phyloP scores from a whole-genome alignment of 2,113 vertebrate species.

The Patagioenas fasciata region DNA sequence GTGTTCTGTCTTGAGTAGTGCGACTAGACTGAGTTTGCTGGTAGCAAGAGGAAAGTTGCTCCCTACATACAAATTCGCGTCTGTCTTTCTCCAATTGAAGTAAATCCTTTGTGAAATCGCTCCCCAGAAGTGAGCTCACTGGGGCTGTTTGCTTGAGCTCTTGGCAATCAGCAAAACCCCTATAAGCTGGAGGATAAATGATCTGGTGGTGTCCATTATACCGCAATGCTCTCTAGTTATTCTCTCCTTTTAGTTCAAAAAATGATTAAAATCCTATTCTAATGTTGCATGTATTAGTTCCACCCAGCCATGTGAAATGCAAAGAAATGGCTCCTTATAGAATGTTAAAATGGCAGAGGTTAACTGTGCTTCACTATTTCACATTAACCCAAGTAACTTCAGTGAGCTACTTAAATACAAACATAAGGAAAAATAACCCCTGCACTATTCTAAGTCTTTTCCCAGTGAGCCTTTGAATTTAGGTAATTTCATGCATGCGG shows the following conservation, averaged over 20 bases:
- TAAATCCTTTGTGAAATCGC: conserved; percentile 33
- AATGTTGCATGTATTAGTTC: background rate
- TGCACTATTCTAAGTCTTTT: background rate
- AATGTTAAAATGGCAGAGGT: background rate
- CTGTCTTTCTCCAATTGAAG: conserved; percentile 7
- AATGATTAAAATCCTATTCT: background rate
- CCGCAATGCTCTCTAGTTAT: background rate
- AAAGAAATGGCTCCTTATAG: background rate
- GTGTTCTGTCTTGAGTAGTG: background rate
- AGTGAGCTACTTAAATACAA: conserved; percentile 21
- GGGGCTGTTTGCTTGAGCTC: conserved; percentile 6
- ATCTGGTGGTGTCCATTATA: background rate
- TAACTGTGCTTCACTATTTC: background rate
- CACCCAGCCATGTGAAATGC: background rate
- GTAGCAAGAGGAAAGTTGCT: background rate
- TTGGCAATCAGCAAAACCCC: background rate
- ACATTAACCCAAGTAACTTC: background rate
- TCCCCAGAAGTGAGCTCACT: conserved; percentile 40
- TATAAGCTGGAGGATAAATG: background rate
- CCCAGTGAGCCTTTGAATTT: conserved; percentile 6
- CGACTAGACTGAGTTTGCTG: background rate
- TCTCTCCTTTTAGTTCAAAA: background rate
- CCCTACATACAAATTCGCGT: background rate
- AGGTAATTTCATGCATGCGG: conserved; percentile 42
- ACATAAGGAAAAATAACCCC: background rate